These are phyloP conservation scores for Cetoscarus ocellatus DNA, from an alignment of 2,797 vertebrate species.

Conservation along the genomic window DNA sequence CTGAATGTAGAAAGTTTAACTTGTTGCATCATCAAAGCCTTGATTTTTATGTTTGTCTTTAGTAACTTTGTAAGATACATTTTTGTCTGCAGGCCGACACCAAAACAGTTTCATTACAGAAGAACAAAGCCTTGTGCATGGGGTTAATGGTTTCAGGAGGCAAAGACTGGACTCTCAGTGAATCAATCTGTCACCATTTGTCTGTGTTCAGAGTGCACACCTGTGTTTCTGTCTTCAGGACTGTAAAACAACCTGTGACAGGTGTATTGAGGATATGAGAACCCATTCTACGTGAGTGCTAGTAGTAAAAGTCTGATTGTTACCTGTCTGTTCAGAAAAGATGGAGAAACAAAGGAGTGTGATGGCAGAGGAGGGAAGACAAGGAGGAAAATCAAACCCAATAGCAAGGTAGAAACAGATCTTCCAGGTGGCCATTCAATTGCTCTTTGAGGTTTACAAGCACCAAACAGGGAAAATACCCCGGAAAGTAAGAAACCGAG, in stretches of 20 bases:
- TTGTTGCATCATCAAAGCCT: too few species aligned
- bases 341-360: slow-evolving; percentile 48
- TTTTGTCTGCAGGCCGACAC: too few species aligned
- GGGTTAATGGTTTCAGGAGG: slow-evolving; percentile 40
- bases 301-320: slow-evolving; percentile 77
- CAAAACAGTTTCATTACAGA: too few species aligned
- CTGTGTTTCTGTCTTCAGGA: slow-evolving; percentile 41
- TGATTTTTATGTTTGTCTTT: too few species aligned
- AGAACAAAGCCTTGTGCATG: not conserved
- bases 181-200: slow-evolving; percentile 80
- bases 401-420: slow-evolving; percentile 27
- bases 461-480: too few species aligned
- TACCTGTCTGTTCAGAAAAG: slow-evolving; percentile 60
- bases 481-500: too few species aligned
- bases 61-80: too few species aligned
- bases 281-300: slow-evolving; percentile 63
- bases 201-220: slow-evolving; percentile 52
- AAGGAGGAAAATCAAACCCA: slow-evolving; percentile 43
- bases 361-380: slow-evolving; percentile 19
- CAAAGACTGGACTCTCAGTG: slow-evolving; percentile 51
- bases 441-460: too few species aligned
- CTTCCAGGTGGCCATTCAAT: too few species aligned
- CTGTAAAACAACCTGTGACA: slow-evolving; percentile 63
- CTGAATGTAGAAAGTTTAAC: too few species aligned
- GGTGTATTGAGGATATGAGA: slow-evolving; percentile 60